Conservation (phyloP, 2,113 vertebrate species). For the Sturnira hondurensis region DNA sequence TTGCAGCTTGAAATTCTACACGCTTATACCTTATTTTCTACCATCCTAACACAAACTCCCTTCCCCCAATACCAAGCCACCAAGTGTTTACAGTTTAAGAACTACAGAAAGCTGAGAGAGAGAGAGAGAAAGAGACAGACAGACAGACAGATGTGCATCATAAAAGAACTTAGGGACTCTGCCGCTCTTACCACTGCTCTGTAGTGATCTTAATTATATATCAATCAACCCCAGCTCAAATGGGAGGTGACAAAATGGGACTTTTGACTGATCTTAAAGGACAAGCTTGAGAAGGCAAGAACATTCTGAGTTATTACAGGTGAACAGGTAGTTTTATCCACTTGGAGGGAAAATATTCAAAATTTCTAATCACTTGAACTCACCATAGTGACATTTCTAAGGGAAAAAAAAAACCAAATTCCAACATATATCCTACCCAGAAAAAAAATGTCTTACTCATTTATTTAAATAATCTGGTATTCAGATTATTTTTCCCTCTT, state of each 20-base stretch:
- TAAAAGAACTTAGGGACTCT: slow-evolving; percentile 53
- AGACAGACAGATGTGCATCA: slow-evolving; percentile 35
- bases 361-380: background rate
- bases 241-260: slow-evolving; percentile 49
- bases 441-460: background rate
- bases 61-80: background rate
- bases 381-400: background rate
- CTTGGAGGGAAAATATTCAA: background rate
- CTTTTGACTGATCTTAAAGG: slow-evolving; percentile 66
- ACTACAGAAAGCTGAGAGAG: slow-evolving; percentile 4
- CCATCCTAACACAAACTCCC: background rate
- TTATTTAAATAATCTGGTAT: background rate
- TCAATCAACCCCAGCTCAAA: slow-evolving; percentile 70
- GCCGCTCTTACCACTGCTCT: slow-evolving; percentile 62
- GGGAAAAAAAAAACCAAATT: background rate
- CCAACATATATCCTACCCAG: background rate
- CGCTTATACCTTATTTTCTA: background rate
- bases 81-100: background rate
- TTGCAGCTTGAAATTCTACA: background rate
- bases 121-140: slow-evolving; percentile 38
- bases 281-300: slow-evolving; percentile 62
- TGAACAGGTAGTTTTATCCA: slow-evolving; percentile 13
- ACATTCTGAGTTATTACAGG: background rate
- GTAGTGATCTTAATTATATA: slow-evolving; percentile 75
- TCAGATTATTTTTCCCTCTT: background rate